Base-by-base conservation (phyloP, 2,888 invertebrate species). In the Andrena camellia region DNA sequence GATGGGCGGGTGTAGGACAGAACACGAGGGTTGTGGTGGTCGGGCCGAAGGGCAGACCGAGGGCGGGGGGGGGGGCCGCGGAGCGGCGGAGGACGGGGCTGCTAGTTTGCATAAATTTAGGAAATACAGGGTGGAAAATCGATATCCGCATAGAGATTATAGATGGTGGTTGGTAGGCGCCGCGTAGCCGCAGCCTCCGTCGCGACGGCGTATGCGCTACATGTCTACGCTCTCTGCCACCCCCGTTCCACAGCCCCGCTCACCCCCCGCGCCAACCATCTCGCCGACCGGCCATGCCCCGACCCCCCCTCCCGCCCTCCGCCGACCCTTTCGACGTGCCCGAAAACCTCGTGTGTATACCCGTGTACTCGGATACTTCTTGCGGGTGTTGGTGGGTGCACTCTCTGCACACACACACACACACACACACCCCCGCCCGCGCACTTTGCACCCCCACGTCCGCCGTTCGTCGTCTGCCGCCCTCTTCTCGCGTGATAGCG, bases 101-200 rank as follows among this genome's bases (percentile, higher is more conserved):
- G 92, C 93, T 93, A 92, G 94, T 94, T 94, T 93, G 94, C 94
- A 94, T 94, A 94, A 94, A 94, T 94, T 94, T 94, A 93, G 94
- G 94, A 93, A 93, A 94, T 94, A 94, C 93, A 93, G 92, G 91
- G 93, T 92, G 87, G 93, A 93, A 93, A 94, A 94, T 94, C 94
- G 94, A 94, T 94, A 94, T 94, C 94, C 93, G 94, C 94, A 94
- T 94, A 94, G 94, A 94, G 94, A 94, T 93, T 94, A 94, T 94
- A 94, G 94, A 94, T 94, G 94, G 94, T 93, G 93, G 94, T 93
- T 93, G 94, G 94, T 93, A 93, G 94, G 93, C 93, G 93, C 93
- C 93, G 92, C 92, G 92, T 93, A 93, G 93, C 94, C 94, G 94
- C 94, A 93, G 93, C 93, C 93, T 93, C 93, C 93, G 94, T 93